Base-by-base conservation (phyloP, 2,888 invertebrate genomes). In the Epicampocera succincta region DNA sequence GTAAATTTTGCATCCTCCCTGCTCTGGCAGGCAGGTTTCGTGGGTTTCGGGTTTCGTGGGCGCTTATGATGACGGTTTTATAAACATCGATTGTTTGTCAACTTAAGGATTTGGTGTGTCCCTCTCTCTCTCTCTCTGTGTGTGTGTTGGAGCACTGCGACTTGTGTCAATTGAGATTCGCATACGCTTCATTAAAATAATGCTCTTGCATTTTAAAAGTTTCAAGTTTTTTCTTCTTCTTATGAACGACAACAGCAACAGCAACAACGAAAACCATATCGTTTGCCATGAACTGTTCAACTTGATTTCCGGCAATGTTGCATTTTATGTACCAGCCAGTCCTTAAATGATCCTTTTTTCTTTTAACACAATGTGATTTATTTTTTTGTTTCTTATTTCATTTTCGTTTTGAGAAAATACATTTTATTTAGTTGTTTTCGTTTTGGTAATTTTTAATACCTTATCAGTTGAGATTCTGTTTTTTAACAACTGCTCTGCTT, bases 171-270 rank as follows among this genome's bases (percentile, higher is more conserved):
- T 86, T 88, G 85, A 84, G 85, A 87, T 87, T 87, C 86, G 86
- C 85, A 83, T 85, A 89, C 90, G 89, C 88, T 89, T 89, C 90
- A 89, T 89, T 89, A 87, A 86, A 88, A 88, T 87, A 87, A 88
- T 87, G 86, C 52, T 52, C 15, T 12, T 50, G 52, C 88, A 86
- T 86, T 71, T 86, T 84, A 85, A 84, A 84, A 84, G 85, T 65
- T 74, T 25, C 66, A 84, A 84, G 85, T 65, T 74, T 25, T 71
- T 2, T 46, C 17, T 69, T 50, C 44, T 68, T 21, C 56, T 61
- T 66, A 63, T 56, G 29, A 74, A 72, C 74, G 79, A 72, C 79
- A 77, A 80, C 83, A 79, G 72, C 54, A 54, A 52, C 74, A 63
- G 60, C 3, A 58, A 21, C 21, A 79, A 72, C 50, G 48, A 65